These are phyloP conservation scores for Tipula lateralis DNA, from an alignment of 2,888 invertebrate species.

Conservation along the genomic window DNA sequence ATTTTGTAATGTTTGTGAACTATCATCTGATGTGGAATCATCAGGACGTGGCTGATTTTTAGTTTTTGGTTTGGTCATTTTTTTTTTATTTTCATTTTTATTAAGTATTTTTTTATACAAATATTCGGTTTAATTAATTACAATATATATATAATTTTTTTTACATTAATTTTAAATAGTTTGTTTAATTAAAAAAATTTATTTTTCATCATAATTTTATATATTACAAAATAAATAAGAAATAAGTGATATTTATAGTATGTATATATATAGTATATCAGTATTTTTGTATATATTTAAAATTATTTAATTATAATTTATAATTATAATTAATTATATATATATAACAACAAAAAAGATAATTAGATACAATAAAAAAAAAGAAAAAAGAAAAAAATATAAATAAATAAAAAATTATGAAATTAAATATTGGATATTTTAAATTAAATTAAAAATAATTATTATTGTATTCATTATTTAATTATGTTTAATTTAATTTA, in stretches of 20 bases:
- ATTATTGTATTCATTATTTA: neutral
- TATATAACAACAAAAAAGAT: slow-evolving; percentile 25
- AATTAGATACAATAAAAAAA: slow-evolving; percentile 21
- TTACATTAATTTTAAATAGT: slow-evolving; percentile 20
- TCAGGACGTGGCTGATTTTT: slow-evolving; percentile 44
- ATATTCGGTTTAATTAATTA: neutral
- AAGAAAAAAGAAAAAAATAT: slow-evolving; percentile 3
- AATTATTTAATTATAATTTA: slow-evolving; percentile 4
- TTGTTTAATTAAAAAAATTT: neutral
- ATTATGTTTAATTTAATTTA: slow-evolving; percentile 2
- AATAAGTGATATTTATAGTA: slow-evolving; percentile 13
- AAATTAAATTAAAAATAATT: slow-evolving; percentile 24
- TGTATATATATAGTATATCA: neutral
- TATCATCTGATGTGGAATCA: slow-evolving; percentile 50
- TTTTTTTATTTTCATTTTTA: slow-evolving; percentile 27
- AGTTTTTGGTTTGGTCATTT: neutral
- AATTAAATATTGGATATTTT: slow-evolving; percentile 24
- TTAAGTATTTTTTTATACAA: neutral
- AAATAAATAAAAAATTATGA: slow-evolving; percentile 14
- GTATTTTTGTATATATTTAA: neutral
- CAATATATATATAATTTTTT: slow-evolving; percentile 14
- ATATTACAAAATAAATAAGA: slow-evolving; percentile 24
- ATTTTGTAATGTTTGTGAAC: slow-evolving; percentile 48
- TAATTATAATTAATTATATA: slow-evolving; percentile 24
- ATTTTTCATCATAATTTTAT: neutral